These are phyloP conservation scores for Gymnarchus niloticus DNA, from an alignment of 2,113 vertebrate species.

Conservation along the genomic window DNA sequence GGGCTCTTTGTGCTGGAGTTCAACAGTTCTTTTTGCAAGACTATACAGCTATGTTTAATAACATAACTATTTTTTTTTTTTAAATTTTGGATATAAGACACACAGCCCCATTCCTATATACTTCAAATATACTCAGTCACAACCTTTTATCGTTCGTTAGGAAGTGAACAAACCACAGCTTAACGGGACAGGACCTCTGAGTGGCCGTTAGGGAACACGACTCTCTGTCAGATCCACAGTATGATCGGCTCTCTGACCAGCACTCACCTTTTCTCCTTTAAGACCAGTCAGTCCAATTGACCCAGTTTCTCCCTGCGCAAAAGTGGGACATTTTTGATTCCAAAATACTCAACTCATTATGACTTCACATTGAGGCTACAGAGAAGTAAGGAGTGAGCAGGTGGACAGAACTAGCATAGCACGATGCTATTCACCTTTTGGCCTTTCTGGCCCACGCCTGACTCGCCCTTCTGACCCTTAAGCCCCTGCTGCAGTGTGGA, in stretches of 20 bases:
- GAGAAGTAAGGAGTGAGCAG: neutral
- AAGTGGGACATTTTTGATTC: neutral
- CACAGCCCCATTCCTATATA: neutral
- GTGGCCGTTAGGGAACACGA: neutral
- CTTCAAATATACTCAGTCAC: neutral
- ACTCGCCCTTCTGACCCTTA: constrained; percentile 56
- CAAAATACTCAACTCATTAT: neutral
- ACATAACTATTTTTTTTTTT: too few relatives aligned
- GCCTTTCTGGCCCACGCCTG: constrained; percentile 51
- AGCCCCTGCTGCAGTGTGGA: constrained; percentile 28
- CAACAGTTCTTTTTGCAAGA: neutral
- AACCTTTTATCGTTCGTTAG: neutral
- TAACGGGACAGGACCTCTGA: neutral
- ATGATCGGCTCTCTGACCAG: neutral
- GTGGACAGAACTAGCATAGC: neutral
- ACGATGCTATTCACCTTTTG: constrained; percentile 45
- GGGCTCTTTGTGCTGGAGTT: neutral
- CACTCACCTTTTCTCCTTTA: constrained; percentile 56
- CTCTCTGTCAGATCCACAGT: constrained; percentile 6
- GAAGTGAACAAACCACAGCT: neutral
- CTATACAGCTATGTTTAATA: neutral
- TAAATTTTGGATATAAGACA: neutral
- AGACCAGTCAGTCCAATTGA: constrained; percentile 47
- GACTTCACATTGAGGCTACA: neutral
- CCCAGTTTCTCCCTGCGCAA: constrained; percentile 54